Evolutionary conservation across 2,113 vertebrate species (phyloP).

Genomic region (Euleptes europaea): DNA sequence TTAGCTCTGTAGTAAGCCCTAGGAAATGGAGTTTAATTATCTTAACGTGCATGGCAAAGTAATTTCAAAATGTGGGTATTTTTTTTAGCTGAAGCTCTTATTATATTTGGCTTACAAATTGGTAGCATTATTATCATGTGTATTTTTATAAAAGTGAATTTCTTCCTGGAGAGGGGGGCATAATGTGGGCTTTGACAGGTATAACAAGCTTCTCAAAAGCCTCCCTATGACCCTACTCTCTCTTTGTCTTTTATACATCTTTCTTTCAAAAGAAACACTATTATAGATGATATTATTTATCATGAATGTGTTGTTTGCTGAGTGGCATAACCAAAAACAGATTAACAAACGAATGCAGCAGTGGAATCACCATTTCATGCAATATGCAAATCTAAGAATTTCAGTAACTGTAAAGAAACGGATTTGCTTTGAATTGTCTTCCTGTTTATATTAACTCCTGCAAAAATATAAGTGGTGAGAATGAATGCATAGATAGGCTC

Average conservation of each 20-base stretch:
- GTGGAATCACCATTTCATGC: not conserved
- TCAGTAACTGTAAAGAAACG: not conserved
- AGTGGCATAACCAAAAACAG: not conserved
- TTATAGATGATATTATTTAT: not conserved
- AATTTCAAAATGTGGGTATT: not conserved
- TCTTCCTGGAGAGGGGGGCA: not conserved
- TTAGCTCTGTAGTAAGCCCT: conserved; percentile 26
- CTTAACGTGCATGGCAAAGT: conserved; percentile 28
- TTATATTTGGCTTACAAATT: conserved; percentile 7
- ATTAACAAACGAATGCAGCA: not conserved
- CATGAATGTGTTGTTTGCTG: not conserved
- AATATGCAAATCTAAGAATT: not conserved
- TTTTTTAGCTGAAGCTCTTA: conserved; percentile 10
- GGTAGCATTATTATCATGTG: not conserved
- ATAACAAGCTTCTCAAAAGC: not conserved
- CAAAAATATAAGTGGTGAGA: not conserved
- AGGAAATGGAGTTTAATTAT: conserved; percentile 29
- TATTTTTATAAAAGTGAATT: conserved; percentile 2
- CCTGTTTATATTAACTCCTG: not conserved
- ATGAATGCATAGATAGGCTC: not conserved
- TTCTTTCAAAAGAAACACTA: not conserved
- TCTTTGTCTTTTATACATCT: not conserved
- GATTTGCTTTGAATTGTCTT: not conserved
- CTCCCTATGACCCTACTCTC: not conserved
- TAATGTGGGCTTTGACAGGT: not conserved